Base-by-base conservation (phyloP, 2,797 vertebrate genomes). In the Manis pentadactyla region DNA sequence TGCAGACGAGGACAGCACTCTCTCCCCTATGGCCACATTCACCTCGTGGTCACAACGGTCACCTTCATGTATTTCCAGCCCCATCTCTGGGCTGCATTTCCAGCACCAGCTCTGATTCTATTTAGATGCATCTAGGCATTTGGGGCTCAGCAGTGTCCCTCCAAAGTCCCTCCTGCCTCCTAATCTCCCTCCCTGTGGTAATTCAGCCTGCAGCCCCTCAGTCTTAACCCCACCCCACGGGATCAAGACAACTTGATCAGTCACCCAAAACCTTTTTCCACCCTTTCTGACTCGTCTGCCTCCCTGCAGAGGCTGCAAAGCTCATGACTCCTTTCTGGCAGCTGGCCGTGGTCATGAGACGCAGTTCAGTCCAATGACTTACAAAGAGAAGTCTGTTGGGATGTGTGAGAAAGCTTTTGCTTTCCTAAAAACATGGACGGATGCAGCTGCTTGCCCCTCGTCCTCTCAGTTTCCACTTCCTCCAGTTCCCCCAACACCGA, bases 11-110 rank as follows among this genome's bases (percentile, higher is more conserved):
- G 31, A 42, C 4, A 55, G 37, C 29, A 73, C 11, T 69, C 34
- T 59, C 18, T 21, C 34, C 34, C 68, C 55, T 3, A n/a, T 6
- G n/a, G 68, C 59, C 42, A 17, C 10, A 19, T 25, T 42, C 63
- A 46, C 9, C 18, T 17, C 17, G 7, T 2, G 0, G 31, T 37
- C n/a, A 6, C 12, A 21, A 55, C 0, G 0, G 85, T 6, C 64
- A 89, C 53, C 59, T 71, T 59, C 21, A 2, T 4, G 15, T n/a
- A 11, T 2, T 31, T 61, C n/a, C 6, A 68, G 84, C 39, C 11
- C 8, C 18, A 61, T 61, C 14, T 15, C 85, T 69, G 90, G n/a
- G 39, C 11, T 57, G n/a, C 73, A 49, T 75, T 82, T 68, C n/a
- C 84, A 84, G 13, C 2, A 29, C 57, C 27, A 81, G 23, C 1